phyloP scores from a whole-genome alignment of 2,113 vertebrate genomes.

The Conger conger region DNA sequence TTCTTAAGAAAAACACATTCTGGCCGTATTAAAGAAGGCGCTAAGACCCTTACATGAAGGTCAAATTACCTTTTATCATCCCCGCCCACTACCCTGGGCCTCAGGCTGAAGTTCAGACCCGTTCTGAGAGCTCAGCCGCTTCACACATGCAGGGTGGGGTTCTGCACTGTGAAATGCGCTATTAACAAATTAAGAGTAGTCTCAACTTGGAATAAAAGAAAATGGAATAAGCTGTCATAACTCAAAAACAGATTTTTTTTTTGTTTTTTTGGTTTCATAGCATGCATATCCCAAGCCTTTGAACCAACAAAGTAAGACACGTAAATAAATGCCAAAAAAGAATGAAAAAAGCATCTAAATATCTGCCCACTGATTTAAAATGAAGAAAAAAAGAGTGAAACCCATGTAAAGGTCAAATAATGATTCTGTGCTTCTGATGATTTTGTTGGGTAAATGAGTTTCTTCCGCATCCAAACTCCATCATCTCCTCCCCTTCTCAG shows the following conservation, averaged over 20 bases:
- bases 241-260: not conserved
- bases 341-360: not conserved
- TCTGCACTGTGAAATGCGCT: not conserved
- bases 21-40: not conserved
- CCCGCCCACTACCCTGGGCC: not conserved
- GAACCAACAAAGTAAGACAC: not conserved
- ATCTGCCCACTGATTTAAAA: not conserved
- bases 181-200: no score
- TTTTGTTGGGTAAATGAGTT: not conserved
- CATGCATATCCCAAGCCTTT: not conserved
- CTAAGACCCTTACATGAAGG: not conserved
- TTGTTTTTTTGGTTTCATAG: no score
- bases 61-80: not conserved
- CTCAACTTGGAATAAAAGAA: no score
- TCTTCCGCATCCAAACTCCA: not conserved
- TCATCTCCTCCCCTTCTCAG: not conserved
- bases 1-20: conserved; percentile 5
- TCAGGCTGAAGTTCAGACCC: not conserved
- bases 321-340: not conserved
- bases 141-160: no score
- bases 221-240: not conserved
- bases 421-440: not conserved
- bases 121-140: not conserved
- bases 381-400: not conserved
- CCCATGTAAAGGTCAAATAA: not conserved